phyloP scores from a whole-genome alignment of 2,797 vertebrate species.

The Channa striata region DNA sequence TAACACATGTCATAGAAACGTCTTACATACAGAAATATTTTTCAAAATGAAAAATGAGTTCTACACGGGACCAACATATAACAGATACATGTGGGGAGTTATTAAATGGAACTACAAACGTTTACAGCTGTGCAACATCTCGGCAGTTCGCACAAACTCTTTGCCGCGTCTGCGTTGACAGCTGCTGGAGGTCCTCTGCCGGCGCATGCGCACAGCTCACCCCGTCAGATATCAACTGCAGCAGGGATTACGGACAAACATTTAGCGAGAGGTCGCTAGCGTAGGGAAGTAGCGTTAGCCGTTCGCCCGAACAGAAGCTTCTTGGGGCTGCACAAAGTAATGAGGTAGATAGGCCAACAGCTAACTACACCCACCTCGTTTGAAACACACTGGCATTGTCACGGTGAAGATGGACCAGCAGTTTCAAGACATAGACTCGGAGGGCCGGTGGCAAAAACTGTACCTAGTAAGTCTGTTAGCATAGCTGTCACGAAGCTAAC shows the following conservation, averaged over 20 bases:
- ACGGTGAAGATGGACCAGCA: conserved; percentile 86
- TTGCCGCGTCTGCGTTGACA: conserved; percentile 49
- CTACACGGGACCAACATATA: too few relatives aligned
- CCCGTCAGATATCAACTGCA: conserved; percentile 60
- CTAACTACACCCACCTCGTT: conserved; percentile 17
- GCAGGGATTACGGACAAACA: conserved; percentile 63
- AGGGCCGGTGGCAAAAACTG: conserved; percentile 92
- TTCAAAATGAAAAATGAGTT: too few relatives aligned
- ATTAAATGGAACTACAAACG: background rate
- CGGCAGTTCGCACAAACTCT: conserved; percentile 32
- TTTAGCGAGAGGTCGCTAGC: conserved; percentile 36
- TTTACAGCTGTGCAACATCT: conserved; percentile 22
- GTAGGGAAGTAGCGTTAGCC: conserved; percentile 24
- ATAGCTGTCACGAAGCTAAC: conserved; percentile 68
- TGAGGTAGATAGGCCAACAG: conserved; percentile 69
- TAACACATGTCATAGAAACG: too few relatives aligned
- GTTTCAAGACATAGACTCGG: conserved; percentile 90
- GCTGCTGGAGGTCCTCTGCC: conserved; percentile 15
- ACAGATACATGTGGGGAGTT: too few relatives aligned
- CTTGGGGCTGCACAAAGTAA: conserved; percentile 58
- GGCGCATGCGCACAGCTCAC: conserved; percentile 66
- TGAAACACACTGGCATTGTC: conserved; percentile 45
- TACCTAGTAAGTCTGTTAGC: conserved; percentile 89
- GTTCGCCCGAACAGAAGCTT: conserved; percentile 35
- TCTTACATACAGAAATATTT: too few relatives aligned